Percentiles rank a stretch among this genome's conserved stretches.
These are phyloP conservation scores for Drosophila takahashii DNA, from an alignment of 1,140 invertebrate species.

Conservation along the genomic window DNA sequence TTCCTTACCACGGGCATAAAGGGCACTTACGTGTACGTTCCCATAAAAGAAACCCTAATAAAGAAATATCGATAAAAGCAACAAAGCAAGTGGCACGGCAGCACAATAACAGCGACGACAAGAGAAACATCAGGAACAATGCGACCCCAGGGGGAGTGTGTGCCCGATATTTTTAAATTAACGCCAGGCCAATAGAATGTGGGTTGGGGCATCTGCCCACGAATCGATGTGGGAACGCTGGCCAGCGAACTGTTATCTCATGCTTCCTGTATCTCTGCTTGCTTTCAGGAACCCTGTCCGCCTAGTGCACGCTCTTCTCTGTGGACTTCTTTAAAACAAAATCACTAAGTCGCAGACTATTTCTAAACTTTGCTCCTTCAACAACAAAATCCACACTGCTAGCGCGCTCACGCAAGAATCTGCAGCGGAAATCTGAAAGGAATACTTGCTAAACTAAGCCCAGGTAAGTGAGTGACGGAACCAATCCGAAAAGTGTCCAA, in stretches of 20 bases:
- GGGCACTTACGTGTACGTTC: slow-evolving; percentile 79
- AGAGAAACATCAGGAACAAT: slow-evolving; percentile 34
- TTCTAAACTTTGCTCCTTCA: slow-evolving; percentile 56
- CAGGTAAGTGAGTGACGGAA: slow-evolving; percentile 55
- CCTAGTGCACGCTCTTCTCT: slow-evolving; percentile 72
- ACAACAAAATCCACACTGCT: slow-evolving; percentile 39
- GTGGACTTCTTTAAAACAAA: slow-evolving; percentile 71
- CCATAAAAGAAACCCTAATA: slow-evolving; percentile 81
- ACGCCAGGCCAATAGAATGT: slow-evolving; percentile 54
- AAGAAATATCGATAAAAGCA: slow-evolving; percentile 79
- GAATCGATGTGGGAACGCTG: slow-evolving; percentile 19
- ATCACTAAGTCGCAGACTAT: slow-evolving; percentile 53
- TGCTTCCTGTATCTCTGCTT: slow-evolving; percentile 43
- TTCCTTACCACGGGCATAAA: slow-evolving; percentile 37
- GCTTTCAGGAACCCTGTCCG: slow-evolving; percentile 68
- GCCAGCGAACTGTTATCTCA: slow-evolving; percentile 6
- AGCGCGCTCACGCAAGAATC: slow-evolving; percentile 33
- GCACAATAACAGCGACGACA: slow-evolving; percentile 21
- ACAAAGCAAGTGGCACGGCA: slow-evolving; percentile 43
- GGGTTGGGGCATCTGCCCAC: slow-evolving; percentile 8
- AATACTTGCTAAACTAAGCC: slow-evolving; percentile 64
- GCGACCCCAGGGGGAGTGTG: slow-evolving; percentile 14
- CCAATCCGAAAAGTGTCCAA: slow-evolving; percentile 28
- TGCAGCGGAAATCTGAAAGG: slow-evolving; percentile 60
- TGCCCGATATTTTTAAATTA: slow-evolving; percentile 65